phyloP scores from a whole-genome alignment of 1,140 invertebrate species.

The Globodera ellingtonae region DNA sequence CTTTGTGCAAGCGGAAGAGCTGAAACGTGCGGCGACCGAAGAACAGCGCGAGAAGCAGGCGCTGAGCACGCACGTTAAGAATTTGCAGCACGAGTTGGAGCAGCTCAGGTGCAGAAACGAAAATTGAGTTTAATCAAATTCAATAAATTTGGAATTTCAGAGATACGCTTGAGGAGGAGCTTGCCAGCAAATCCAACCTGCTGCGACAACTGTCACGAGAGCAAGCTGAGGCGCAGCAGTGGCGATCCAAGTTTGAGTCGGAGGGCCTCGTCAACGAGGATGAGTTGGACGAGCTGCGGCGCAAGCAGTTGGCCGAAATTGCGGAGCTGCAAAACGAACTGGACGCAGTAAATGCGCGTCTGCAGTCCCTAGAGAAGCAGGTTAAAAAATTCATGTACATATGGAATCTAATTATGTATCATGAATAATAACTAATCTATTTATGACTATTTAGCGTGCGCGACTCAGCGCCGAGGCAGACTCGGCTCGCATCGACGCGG shows the following conservation, averaged over 20 bases:
- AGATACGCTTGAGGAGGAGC: constrained; percentile 92
- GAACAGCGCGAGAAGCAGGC: constrained; percentile 73
- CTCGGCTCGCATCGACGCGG: constrained; percentile 85
- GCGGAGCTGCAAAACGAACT: constrained; percentile 96
- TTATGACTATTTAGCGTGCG: constrained; percentile 72
- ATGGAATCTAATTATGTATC: too few relatives aligned
- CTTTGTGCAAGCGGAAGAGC: constrained; percentile 91
- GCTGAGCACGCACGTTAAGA: constrained; percentile 70
- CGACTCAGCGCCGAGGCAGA: constrained; percentile 93
- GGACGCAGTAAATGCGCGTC: constrained; percentile 95
- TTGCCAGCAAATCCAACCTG: constrained; percentile 71
- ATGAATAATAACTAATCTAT: too few relatives aligned
- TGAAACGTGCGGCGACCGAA: constrained; percentile 92
- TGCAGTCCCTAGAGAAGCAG: constrained; percentile 92
- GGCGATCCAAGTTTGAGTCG: constrained; percentile 89
- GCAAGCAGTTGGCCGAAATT: constrained; percentile 90
- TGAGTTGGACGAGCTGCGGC: constrained; percentile 96
- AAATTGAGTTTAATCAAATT: background rate
- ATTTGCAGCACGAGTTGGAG: constrained; percentile 95
- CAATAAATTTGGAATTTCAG: constrained; percentile 70
- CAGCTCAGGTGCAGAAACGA: constrained; percentile 78
- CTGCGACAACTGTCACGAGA: constrained; percentile 95
- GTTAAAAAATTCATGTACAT: background rate
- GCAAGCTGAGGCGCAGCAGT: constrained; percentile 87
- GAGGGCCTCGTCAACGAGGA: constrained; percentile 80